Percentiles rank a stretch among this genome's conserved stretches.
Conservation (phyloP, 2,888 invertebrate genomes). For the Hemithea aestivaria region DNA sequence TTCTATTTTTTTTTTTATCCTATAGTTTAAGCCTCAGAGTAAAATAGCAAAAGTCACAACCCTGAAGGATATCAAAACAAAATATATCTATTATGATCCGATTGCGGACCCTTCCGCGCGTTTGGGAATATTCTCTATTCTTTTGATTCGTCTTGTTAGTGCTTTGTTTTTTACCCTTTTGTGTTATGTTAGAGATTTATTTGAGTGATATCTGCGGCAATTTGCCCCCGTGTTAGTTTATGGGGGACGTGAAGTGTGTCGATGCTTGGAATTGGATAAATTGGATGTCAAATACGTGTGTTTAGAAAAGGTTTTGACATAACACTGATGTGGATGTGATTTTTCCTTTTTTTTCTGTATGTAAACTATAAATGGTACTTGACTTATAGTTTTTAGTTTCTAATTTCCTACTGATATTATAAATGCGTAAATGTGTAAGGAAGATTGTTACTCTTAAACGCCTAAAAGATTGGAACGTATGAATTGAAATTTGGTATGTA, state of each 20-base stretch:
- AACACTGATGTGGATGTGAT: no score
- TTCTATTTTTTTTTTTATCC: no score
- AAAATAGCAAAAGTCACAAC: conserved; percentile 6
- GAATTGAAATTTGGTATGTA: no score
- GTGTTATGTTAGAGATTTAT: conserved; percentile 8
- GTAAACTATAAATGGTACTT: no score
- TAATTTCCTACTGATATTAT: no score
- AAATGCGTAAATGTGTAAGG: no score
- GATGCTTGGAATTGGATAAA: conserved; percentile 2
- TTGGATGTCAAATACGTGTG: no score
- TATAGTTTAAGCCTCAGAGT: not conserved
- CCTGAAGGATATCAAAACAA: conserved; percentile 31
- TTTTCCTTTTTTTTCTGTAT: no score
- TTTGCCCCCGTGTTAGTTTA: conserved; percentile 12
- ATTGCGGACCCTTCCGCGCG: conserved; percentile 60
- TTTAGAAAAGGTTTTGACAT: no score
- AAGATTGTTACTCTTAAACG: no score
- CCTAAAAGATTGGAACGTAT: no score
- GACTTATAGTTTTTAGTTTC: no score
- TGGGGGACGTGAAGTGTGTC: conserved; percentile 3
- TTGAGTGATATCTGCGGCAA: conserved; percentile 20
- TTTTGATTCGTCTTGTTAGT: conserved; percentile 48
- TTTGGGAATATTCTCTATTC: conserved; percentile 49
- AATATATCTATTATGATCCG: conserved; percentile 71
- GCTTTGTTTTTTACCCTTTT: conserved; percentile 33